phyloP scores from a whole-genome alignment of 2,888 invertebrate genomes.

The Dichetophora obliterata region DNA sequence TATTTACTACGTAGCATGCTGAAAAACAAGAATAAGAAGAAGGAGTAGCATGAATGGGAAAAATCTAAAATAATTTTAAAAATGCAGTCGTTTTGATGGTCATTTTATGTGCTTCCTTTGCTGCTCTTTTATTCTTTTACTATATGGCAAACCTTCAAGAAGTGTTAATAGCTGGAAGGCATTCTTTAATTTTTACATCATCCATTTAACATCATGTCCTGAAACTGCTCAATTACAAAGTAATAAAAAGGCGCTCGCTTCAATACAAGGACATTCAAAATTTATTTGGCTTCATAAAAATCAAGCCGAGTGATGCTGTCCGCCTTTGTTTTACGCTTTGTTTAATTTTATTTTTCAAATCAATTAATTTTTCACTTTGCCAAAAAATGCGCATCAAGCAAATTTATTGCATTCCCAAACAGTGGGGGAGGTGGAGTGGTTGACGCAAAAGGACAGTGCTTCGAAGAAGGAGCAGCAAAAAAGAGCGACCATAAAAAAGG shows the following conservation, averaged over 20 bases:
- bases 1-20: neutral
- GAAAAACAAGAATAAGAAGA: neutral
- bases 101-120: neutral
- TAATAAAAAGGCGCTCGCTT: neutral
- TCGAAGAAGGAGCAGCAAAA: neutral
- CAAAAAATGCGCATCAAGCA: constrained; percentile 20
- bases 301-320: constrained; percentile 9
- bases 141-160: neutral
- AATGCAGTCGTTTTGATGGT: neutral
- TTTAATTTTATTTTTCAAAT: constrained; percentile 14
- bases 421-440: neutral
- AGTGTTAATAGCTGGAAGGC: neutral
- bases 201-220: neutral
- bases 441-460: neutral
- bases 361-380: constrained; percentile 23
- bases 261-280: neutral
- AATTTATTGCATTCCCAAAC: constrained; percentile 10
- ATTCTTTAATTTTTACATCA: neutral
- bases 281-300: constrained; percentile 13
- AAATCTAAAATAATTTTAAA: neutral
- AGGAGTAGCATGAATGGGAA: too few relatives aligned
- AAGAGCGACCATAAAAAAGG: constrained; percentile 17
- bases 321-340: neutral
- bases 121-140: too few relatives aligned
- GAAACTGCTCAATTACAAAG: neutral